A percentile compares a stretch with the other conserved stretches of the same genome.
Conservation (phyloP, 1,140 invertebrate species). For the Helicoverpa zea region DNA sequence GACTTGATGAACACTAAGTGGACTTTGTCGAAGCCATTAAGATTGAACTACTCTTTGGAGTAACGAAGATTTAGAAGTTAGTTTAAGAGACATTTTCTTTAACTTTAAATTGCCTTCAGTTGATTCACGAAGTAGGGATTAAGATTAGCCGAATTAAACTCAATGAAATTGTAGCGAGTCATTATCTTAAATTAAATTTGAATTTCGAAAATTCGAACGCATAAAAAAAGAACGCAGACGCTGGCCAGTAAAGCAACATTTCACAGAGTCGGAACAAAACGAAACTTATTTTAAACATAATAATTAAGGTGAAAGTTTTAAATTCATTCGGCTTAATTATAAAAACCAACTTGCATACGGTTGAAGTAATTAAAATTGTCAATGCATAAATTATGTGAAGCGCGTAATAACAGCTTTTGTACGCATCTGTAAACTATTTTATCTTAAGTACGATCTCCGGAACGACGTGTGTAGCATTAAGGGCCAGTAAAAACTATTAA, state of each 20-base stretch:
- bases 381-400: constrained; percentile 69
- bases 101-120: not conserved
- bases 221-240: constrained; percentile 3
- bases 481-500: constrained; percentile 68
- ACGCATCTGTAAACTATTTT: constrained; percentile 70
- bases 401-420: constrained; percentile 65
- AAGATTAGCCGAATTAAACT: no score
- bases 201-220: constrained; percentile 7
- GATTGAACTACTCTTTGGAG: constrained; percentile 23
- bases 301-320: constrained; percentile 52
- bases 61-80: constrained; percentile 16
- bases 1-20: constrained; percentile 29
- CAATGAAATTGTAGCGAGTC: not conserved
- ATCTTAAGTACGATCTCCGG: constrained; percentile 64
- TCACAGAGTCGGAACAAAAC: constrained; percentile 18
- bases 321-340: constrained; percentile 55
- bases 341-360: constrained; percentile 60
- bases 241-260: constrained; percentile 32
- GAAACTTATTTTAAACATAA: constrained; percentile 47
- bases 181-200: not conserved
- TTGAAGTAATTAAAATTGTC: constrained; percentile 63
- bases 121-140: not conserved
- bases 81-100: not conserved
- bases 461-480: constrained; percentile 53
- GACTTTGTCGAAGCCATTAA: constrained; percentile 32